Conservation (phyloP, 2,113 vertebrate species). For the Grus americana region DNA sequence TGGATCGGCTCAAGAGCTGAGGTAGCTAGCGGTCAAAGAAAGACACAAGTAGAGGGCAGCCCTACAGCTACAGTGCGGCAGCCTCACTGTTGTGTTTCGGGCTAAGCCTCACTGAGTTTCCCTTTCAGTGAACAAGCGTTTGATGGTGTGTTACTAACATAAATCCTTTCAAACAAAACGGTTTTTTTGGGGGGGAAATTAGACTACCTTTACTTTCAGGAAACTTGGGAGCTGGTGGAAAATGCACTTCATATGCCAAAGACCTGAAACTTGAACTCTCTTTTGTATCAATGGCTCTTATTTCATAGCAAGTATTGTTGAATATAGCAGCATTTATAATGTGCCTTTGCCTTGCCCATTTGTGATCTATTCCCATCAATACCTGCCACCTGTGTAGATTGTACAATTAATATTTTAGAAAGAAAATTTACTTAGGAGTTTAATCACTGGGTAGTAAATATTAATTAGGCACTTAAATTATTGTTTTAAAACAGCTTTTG, state of each 20-base stretch:
- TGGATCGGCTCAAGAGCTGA: background rate
- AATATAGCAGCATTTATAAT: background rate
- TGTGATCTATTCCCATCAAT: background rate
- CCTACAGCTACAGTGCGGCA: background rate
- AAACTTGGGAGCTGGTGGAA: background rate
- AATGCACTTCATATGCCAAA: background rate
- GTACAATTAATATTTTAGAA: slow-evolving; percentile 40
- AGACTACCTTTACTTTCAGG: background rate
- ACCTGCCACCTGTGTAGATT: slow-evolving; percentile 10
- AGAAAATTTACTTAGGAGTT: slow-evolving; percentile 62
- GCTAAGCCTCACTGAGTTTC: fast-evolving
- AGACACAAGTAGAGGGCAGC: background rate
- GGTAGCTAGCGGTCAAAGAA: background rate
- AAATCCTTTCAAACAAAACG: background rate
- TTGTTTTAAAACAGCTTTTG: slow-evolving; percentile 71
- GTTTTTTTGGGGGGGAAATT: background rate
- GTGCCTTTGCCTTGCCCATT: background rate
- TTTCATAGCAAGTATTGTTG: background rate
- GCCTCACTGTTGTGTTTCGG: background rate
- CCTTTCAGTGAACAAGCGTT: background rate
- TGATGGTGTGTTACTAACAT: fast-evolving
- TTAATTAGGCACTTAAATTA: slow-evolving; percentile 67
- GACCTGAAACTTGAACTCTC: background rate
- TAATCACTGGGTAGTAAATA: slow-evolving; percentile 69
- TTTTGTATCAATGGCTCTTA: background rate